A percentile compares a stretch with the other conserved stretches of the same genome.
These are phyloP conservation scores for Corydoras sp. DNA, from an alignment of 2,113 vertebrate species.

Conservation along the genomic window DNA sequence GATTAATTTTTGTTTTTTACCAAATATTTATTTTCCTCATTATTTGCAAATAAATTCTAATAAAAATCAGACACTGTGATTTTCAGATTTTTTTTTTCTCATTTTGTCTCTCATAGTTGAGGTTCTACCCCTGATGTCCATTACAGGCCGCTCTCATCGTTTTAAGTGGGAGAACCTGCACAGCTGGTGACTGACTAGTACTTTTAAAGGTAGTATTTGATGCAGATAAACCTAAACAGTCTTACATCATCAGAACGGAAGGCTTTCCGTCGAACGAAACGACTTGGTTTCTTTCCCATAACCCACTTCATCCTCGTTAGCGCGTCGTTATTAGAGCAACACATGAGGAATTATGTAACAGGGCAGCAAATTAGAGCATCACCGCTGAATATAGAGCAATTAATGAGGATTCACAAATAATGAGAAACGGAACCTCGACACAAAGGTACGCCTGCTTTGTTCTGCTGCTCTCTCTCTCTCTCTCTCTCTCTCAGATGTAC, in stretches of 20 bases:
- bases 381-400: constrained; percentile 19
- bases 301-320: constrained; percentile 18
- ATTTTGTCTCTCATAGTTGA: too few relatives aligned
- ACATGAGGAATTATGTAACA: constrained; percentile 25
- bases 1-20: too few relatives aligned
- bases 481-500: not conserved
- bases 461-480: not conserved
- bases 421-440: not conserved
- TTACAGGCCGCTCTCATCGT: too few relatives aligned
- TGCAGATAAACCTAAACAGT: not conserved
- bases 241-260: not conserved
- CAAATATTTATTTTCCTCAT: too few relatives aligned
- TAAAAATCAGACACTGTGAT: too few relatives aligned
- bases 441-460: constrained; percentile 3
- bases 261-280: constrained; percentile 18
- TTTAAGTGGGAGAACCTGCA: too few relatives aligned
- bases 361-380: constrained; percentile 15
- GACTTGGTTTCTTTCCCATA: constrained; percentile 11
- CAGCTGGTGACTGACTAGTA: too few relatives aligned
- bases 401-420: constrained; percentile 8
- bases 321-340: constrained; percentile 19
- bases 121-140: too few relatives aligned
- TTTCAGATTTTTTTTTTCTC: too few relatives aligned
- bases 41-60: too few relatives aligned
- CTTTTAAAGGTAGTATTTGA: too few relatives aligned